Base-by-base conservation (phyloP, 1,140 invertebrate species). In the Phortica variegata region DNA sequence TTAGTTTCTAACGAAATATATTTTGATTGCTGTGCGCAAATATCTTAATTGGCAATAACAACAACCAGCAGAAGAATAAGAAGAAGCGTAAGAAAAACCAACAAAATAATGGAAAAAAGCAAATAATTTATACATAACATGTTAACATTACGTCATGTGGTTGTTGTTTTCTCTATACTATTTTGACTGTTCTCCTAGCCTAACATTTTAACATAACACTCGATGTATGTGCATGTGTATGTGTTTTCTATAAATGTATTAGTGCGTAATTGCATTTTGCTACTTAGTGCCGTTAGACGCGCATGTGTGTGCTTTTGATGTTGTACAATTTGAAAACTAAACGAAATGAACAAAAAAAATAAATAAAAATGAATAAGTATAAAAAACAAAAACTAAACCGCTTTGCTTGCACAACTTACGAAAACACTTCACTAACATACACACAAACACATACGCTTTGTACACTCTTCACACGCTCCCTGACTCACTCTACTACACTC, bases 211-310 rank as follows among this genome's bases (percentile, higher is more conserved):
- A 26, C 16, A 43, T 29, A 26, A 29, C 32, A 29, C 21, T 12
- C 29, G 29, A 38, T 58, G 53, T 51, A 53, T 62, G 50, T 63
- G 21, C 50, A 36, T 47, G 37, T 44, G 41, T 52, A 37, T 15
- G 51, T 53, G 40, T n/a, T n/a, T n/a, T n/a, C n/a, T n/a, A n/a
- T n/a, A n/a, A n/a, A n/a, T n/a, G n/a, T 54, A 53, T 52, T 66
- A 66, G 60, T 54, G 60, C 45, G 63, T 68, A 68, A 63, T 60
- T 58, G 53, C 60, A 63, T 69, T 60, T 53, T 56, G 49, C 62
- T 54, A 52, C 63, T 63, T 53, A 58, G 54, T 52, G 53, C 53
- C 57, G 23, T 54, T 54, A 63, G 46, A 54, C 45, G 57, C 50
- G 56, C 45, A 47, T 38, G 36, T 49, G 65, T 69, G 63, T 68